These are phyloP conservation scores for Coregonus suidteri DNA, from an alignment of 2,797 vertebrate species.

Conservation along the genomic window DNA sequence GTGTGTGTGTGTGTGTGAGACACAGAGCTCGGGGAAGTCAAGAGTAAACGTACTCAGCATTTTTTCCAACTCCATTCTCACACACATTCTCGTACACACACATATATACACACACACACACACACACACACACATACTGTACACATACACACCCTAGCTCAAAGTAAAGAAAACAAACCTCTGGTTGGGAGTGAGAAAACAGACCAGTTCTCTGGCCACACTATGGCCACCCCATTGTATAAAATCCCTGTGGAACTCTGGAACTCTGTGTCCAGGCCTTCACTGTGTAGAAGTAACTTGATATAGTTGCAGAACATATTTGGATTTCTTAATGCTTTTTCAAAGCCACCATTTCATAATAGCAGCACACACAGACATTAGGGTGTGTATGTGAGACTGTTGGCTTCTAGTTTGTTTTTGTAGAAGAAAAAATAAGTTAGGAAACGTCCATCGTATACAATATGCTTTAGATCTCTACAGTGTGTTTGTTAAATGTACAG, in stretches of 20 bases:
- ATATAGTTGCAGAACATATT: not conserved
- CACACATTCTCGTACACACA: not conserved
- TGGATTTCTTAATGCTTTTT: not conserved
- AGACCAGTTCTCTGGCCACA: slow-evolving; percentile 33
- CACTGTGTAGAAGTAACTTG: not conserved
- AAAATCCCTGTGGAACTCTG: too few relatives aligned
- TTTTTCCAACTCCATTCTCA: too few relatives aligned
- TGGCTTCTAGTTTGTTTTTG: not conserved
- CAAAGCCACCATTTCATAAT: not conserved
- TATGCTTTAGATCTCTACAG: too few relatives aligned
- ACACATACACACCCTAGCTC: not conserved
- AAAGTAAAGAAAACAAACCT: not conserved
- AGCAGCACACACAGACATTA: not conserved
- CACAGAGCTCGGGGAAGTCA: too few relatives aligned
- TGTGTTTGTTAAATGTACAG: not conserved
- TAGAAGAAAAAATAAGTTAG: not conserved
- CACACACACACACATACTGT: not conserved
- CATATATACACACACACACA: not conserved
- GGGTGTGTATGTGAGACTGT: not conserved
- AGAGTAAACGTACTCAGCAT: too few relatives aligned
- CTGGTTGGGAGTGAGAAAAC: slow-evolving; percentile 34
- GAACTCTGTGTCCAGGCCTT: not conserved
- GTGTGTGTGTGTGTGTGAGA: too few relatives aligned
- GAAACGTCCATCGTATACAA: not conserved
- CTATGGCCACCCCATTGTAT: too few relatives aligned